Base-by-base conservation (phyloP, 2,888 invertebrate genomes). In the Sycophila texana region DNA sequence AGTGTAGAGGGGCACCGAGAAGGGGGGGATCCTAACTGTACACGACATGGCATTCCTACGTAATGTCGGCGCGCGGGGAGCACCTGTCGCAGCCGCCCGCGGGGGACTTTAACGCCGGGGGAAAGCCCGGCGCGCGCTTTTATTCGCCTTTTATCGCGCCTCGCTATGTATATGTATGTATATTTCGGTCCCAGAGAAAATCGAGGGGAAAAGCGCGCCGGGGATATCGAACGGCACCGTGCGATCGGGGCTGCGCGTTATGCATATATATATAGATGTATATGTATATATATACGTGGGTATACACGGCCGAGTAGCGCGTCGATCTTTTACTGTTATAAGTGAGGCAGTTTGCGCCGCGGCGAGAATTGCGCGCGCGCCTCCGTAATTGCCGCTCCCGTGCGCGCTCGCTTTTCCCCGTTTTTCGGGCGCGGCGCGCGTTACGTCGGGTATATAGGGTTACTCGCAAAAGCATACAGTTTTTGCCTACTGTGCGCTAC, bases 31-130 rank as follows among this genome's bases (percentile, higher is more conserved):
- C 74, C 78, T 78, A 78, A 78, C 78, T 78, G 78, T 78, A 73
- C 78, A 74, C 73, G 72, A 74, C 68, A 63, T 74, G 78, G 74
- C 78, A 78, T 78, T 78, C 78, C 73, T 61, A 18, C 57, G 78
- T 77, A 67, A 73, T 61, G 73, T 39, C 53, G 60, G 39, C 55
- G 18, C 2, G 3, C 20, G 26, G 49, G 22, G 18, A 61, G 68
- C 68, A 68, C 78, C 73, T 73, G 77, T 78, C 77, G 72, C 49
- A 61, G 51, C 63, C 16, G 20, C 26, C 53, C 53, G 53, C 53
- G n/a, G 16, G 53, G 53, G 53, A 53, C 53, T 53, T 53, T 53
- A 53, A 67, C 49, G 51, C 51, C 49, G 51, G 63, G n/a, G 18
- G 18, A 53, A 67, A 67, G 51, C 51, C 49, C 20, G 47, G 12